A percentile compares a stretch with the other conserved stretches of the same genome.
Evolutionary conservation across 2,113 vertebrate species (phyloP).

Genomic region (Myotis brandtii): DNA sequence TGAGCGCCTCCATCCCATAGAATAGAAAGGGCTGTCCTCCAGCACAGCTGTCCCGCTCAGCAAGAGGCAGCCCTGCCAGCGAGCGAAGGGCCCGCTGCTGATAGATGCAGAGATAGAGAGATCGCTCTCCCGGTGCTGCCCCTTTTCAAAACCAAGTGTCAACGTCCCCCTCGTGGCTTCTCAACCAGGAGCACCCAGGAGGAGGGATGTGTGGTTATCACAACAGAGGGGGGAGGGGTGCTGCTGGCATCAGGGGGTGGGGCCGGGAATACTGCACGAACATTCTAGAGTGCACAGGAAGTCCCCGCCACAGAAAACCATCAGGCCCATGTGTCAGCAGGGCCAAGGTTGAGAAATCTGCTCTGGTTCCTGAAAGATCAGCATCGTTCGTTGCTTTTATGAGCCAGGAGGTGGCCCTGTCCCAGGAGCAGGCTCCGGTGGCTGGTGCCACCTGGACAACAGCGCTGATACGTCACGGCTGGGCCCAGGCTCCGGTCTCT

Average conservation of each 20-base stretch:
- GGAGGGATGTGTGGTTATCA: neutral
- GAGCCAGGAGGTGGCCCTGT: neutral
- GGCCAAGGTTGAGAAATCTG: neutral
- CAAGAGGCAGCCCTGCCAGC: neutral
- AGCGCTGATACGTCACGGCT: fast-evolving
- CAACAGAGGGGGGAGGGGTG: fast-evolving
- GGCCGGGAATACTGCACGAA: neutral
- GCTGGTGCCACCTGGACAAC: neutral
- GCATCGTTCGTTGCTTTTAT: neutral
- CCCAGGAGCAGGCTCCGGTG: neutral
- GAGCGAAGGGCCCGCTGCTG: fast-evolving
- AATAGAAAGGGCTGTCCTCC: neutral
- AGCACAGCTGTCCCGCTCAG: neutral
- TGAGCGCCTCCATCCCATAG: neutral
- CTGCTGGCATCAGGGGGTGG: neutral
- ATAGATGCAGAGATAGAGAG: neutral
- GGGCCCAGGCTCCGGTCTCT: neutral
- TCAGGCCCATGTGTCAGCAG: neutral
- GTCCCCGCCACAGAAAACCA: neutral
- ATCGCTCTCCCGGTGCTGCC: fast-evolving
- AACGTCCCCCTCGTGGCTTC: neutral
- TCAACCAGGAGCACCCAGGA: neutral
- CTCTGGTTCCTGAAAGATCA: neutral
- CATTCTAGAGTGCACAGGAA: fast-evolving
- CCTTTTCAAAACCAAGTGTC: neutral